Evolutionary conservation across 2,113 vertebrate genomes (phyloP).

Genomic region (Ptilorrhoa leucosticta): DNA sequence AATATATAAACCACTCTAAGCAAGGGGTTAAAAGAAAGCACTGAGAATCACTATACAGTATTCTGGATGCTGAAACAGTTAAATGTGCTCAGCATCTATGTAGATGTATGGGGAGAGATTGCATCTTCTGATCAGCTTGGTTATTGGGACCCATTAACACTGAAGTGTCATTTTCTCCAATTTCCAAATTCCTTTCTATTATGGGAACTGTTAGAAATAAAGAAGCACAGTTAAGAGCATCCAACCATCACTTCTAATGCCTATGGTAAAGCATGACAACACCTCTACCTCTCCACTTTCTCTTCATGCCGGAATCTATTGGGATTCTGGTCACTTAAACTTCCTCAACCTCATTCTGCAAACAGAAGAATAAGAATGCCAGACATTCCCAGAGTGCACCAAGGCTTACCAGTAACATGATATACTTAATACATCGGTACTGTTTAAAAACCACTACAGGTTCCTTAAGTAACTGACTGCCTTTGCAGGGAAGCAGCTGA

Average conservation of each 20-base stretch:
- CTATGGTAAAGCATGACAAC: not conserved
- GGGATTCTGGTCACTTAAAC: not conserved
- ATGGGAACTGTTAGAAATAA: not conserved
- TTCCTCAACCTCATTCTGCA: not conserved
- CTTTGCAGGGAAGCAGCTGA: not conserved
- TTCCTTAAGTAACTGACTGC: not conserved
- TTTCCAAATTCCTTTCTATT: not conserved
- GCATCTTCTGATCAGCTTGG: not conserved
- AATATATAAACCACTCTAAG: not conserved
- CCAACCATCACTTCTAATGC: not conserved
- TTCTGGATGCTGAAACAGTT: not conserved
- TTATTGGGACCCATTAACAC: not conserved
- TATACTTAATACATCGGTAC: not conserved
- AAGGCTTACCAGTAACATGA: not conserved
- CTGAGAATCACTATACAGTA: not conserved
- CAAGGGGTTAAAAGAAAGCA: not conserved
- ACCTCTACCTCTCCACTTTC: not conserved
- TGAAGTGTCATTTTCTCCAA: not conserved
- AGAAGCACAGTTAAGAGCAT: not conserved
- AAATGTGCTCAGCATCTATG: not conserved
- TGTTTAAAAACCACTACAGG: not conserved
- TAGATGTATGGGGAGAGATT: not conserved
- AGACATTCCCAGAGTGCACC: not conserved
- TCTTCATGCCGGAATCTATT: not conserved
- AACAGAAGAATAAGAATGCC: not conserved